Percentiles rank a stretch among this genome's conserved stretches.
These are phyloP conservation scores for Danio rerio DNA, from an alignment of 2,113 vertebrate genomes.

Conservation along the genomic window DNA sequence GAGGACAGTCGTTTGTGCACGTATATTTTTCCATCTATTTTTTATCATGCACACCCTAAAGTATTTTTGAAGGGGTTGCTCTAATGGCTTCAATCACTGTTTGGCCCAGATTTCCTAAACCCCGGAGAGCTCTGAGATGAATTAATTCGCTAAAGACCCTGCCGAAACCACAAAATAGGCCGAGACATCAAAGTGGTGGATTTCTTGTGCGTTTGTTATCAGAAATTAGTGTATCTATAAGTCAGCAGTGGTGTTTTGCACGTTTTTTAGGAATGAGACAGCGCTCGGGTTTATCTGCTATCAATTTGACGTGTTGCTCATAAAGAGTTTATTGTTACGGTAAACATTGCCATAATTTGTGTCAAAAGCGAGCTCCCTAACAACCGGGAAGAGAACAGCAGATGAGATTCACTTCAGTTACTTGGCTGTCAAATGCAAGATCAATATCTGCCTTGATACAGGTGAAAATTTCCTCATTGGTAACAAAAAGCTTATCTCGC, in stretches of 20 bases:
- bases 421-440: not conserved
- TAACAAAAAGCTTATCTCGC: constrained; percentile 19
- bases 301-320: constrained; percentile 41
- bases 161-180: constrained; percentile 54
- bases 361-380: not conserved
- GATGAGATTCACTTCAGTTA: not conserved
- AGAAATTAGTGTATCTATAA: constrained; percentile 24
- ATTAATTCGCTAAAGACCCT: constrained; percentile 56
- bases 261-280: constrained; percentile 22
- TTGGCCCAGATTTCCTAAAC: constrained; percentile 63
- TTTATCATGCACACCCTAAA: constrained; percentile 48
- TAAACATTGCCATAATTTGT: constrained; percentile 1
- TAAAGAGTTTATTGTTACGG: constrained; percentile 27
- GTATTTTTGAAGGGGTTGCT: constrained; percentile 53
- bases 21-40: constrained; percentile 31
- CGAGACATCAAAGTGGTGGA: constrained; percentile 48
- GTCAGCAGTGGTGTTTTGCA: constrained; percentile 10
- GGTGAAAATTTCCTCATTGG: constrained; percentile 13
- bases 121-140: constrained; percentile 59
- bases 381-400: not conserved
- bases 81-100: constrained; percentile 60
- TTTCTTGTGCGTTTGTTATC: constrained; percentile 46
- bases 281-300: constrained; percentile 26
- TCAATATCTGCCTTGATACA: constrained; percentile 23
- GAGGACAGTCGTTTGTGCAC: constrained; percentile 6